Percentiles rank a stretch among this genome's conserved stretches.
These are phyloP conservation scores for Macrotus californicus DNA, from an alignment of 2,113 vertebrate species.

Conservation along the genomic window DNA sequence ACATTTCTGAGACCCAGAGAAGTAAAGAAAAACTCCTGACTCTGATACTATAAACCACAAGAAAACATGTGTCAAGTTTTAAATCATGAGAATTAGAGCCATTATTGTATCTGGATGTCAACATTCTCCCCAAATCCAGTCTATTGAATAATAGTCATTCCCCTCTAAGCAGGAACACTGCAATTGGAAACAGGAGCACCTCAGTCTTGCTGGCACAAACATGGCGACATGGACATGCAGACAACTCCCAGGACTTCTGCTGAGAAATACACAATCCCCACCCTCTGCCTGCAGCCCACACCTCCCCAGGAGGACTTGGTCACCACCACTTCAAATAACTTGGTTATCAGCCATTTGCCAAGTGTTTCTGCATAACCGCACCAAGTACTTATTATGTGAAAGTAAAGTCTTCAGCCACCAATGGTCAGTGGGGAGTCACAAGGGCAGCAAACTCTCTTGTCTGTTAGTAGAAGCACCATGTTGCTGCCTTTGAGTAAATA, in stretches of 20 bases:
- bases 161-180: fast-evolving
- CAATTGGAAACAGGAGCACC: fast-evolving
- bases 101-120: fast-evolving
- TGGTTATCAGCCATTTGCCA: constrained; percentile 51
- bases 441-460: not conserved
- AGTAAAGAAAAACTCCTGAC: not conserved
- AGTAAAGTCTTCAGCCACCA: constrained; percentile 35
- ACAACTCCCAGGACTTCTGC: not conserved
- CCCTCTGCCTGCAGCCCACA: not conserved
- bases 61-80: not conserved
- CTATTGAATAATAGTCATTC: fast-evolving
- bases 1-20: not conserved
- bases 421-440: fast-evolving
- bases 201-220: not conserved
- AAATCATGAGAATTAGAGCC: not conserved
- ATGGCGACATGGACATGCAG: not conserved
- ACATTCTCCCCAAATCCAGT: too few species aligned
- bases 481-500: constrained; percentile 51
- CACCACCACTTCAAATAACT: not conserved
- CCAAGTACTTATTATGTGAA: constrained; percentile 65
- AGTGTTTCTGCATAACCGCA: constrained; percentile 50
- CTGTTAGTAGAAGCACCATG: constrained; percentile 50
- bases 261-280: not conserved
- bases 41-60: not conserved
- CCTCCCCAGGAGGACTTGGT: not conserved